These are phyloP conservation scores for Cynaeus angustus DNA, from an alignment of 2,888 invertebrate species.

Conservation along the genomic window DNA sequence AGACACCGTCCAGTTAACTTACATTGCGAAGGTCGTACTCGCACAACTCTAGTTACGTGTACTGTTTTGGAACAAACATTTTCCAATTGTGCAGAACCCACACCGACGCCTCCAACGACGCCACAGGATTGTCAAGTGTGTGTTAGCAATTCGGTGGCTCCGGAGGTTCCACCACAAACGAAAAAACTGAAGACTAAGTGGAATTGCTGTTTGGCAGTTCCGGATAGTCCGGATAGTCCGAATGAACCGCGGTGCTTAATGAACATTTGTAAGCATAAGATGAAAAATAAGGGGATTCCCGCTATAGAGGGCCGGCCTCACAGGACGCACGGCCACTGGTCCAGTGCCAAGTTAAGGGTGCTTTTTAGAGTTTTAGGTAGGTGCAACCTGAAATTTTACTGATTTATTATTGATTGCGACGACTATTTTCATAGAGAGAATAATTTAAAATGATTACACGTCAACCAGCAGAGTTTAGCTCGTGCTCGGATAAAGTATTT, in stretches of 20 bases:
- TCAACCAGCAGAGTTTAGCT: too few species aligned
- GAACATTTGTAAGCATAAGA: slow-evolving; percentile 68
- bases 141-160: slow-evolving; percentile 64
- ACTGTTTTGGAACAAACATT: slow-evolving; percentile 73
- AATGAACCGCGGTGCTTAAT: slow-evolving; percentile 68
- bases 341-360: slow-evolving; percentile 70
- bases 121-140: slow-evolving; percentile 69
- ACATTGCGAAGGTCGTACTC: slow-evolving; percentile 49
- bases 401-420: too few species aligned
- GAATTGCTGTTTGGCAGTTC: slow-evolving; percentile 76
- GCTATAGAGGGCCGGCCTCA: slow-evolving; percentile 63
- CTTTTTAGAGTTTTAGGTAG: slow-evolving; percentile 68
- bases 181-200: slow-evolving; percentile 72
- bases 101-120: slow-evolving; percentile 70
- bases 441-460: too few species aligned
- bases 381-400: too few species aligned
- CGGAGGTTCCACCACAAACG: slow-evolving; percentile 58
- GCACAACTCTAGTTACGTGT: slow-evolving; percentile 70
- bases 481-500: too few species aligned
- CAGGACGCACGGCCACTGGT: slow-evolving; percentile 68
- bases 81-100: slow-evolving; percentile 69
- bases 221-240: slow-evolving; percentile 76
- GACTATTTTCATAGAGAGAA: too few species aligned
- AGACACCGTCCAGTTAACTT: slow-evolving; percentile 54
- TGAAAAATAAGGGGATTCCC: slow-evolving; percentile 61